Conservation (phyloP, 2,888 invertebrate species). For the Acrocyrtus sp. region DNA sequence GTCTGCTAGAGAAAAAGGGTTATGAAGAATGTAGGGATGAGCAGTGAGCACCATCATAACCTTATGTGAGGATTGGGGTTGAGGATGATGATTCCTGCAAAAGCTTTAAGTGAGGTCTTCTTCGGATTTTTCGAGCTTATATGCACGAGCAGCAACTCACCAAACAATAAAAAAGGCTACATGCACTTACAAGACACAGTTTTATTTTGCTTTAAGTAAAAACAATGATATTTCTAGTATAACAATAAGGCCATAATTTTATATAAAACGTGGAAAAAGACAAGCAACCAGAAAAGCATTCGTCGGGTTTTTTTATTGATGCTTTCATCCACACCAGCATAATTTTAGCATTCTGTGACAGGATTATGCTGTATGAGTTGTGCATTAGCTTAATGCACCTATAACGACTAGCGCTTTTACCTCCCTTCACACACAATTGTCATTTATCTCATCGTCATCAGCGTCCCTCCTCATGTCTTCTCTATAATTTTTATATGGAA, state of each 20-base stretch:
- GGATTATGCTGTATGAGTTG: too few species aligned
- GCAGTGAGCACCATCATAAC: too few species aligned
- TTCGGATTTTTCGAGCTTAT: neutral
- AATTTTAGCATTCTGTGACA: too few species aligned
- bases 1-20: too few species aligned
- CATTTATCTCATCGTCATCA: too few species aligned
- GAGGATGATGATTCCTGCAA: conserved; percentile 27
- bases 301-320: conserved; percentile 1
- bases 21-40: too few species aligned
- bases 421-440: too few species aligned
- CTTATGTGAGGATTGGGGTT: conserved; percentile 26
- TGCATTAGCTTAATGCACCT: too few species aligned
- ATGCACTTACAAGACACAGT: neutral
- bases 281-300: conserved; percentile 8
- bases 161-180: neutral
- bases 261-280: conserved; percentile 1
- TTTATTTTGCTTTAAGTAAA: conserved; percentile 13
- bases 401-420: too few species aligned
- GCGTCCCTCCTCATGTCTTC: neutral
- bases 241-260: neutral
- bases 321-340: conserved; percentile 2
- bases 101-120: too few species aligned
- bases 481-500: neutral
- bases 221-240: neutral
- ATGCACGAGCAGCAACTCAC: neutral